Base-by-base conservation (phyloP, 2,797 vertebrate species). In the Spondyliosoma cantharus region DNA sequence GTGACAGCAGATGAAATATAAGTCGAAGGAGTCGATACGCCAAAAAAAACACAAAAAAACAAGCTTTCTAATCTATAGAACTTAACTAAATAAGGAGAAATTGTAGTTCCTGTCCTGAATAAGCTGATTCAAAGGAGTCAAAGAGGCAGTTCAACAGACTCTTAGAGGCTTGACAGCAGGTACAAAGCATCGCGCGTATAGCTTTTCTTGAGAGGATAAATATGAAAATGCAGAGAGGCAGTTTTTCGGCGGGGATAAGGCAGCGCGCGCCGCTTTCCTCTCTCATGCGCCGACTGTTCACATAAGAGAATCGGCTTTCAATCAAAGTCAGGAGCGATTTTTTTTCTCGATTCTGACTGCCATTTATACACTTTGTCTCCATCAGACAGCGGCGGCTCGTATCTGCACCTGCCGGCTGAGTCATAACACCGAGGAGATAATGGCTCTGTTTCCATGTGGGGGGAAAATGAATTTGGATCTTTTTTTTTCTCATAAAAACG, bases 261-360 rank as follows among this genome's bases (percentile, higher is more conserved):
- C 68, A 52, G 63, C 75, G 79, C 76, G 90, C 83, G 56, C 58
- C 16, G 89, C 86, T 78, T 77, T 50, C 58, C 58, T 61, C 78
- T 81, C 71, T 17, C 29, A 74, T 76, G 46, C 46, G n/a, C 73
- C 24, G 54, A 81, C 86, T 82, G 87, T 85, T 84, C 88, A 82
- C 76, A 71, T 16, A 58, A 83, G 80, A 78, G 78, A 87, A 92
- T 86, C 85, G 5, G 82, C 87, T 90, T 92, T 92, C 88, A 86
- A 89, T 92, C 91, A 91, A 90, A 87, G 87, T 93, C 87, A 87
- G 78, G 74, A 87, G 79, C 76, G 83, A 84, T 90, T 91, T 91
- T 90, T 85, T 37, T 9, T 7, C 59, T 53, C 73, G 80, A 87
- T 88, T 86, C 81, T 86, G 85, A 87, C 84, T 82, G 80, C 58